Evolutionary conservation across 2,888 invertebrate species (phyloP), one percentile per base, ranked within the genome.

Genomic region (Mythimna ferrago): DNA sequence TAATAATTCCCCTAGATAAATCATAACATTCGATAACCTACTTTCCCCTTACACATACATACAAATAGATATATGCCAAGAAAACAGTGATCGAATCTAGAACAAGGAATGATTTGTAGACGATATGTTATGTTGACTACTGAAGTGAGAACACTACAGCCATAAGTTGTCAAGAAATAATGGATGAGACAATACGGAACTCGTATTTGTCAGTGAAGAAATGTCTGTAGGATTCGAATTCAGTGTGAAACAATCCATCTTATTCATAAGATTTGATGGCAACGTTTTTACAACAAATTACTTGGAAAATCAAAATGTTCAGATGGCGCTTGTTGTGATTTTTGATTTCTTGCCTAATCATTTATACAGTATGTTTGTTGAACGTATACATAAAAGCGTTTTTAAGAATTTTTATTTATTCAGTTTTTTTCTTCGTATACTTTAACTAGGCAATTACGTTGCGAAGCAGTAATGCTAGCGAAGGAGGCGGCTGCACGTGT

Each of bases 101-200:
- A 74, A 83, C 78, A 56, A 35, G n/a, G 63, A 78, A 75, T 83
- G 81, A 85, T 85, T 85, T 78, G 78, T 73, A 73, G 66, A 77
- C 77, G 71, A 76, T 84, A 84, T 84, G 77, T 85, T 85, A 73
- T 81, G 69, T 70, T 53, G 53, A 71, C 71, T 74, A 57, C 67
- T 75, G 74, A 73, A 84, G 74, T 76, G 66, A 62, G 74, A 83
- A 58, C 71, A 66, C 41, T 71, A 80, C 72, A 75, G 71, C 75
- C 73, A 70, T 83, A 75, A 64, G 64, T 77, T 83, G 84, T 84
- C 84, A 84, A 79, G 58, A 66, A 53, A 79, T 84, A 86, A 84
- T 85, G 66, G 84, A 84, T 84, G 84, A 85, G 79, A 77, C 72
- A 76, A 73, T 72, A 66, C 76, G 51, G 63, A 73, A 72, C 63